A percentile compares a stretch with the other conserved stretches of the same genome.
These are phyloP conservation scores for Amaurobius ferox DNA, from an alignment of 2,888 invertebrate genomes.

Conservation along the genomic window DNA sequence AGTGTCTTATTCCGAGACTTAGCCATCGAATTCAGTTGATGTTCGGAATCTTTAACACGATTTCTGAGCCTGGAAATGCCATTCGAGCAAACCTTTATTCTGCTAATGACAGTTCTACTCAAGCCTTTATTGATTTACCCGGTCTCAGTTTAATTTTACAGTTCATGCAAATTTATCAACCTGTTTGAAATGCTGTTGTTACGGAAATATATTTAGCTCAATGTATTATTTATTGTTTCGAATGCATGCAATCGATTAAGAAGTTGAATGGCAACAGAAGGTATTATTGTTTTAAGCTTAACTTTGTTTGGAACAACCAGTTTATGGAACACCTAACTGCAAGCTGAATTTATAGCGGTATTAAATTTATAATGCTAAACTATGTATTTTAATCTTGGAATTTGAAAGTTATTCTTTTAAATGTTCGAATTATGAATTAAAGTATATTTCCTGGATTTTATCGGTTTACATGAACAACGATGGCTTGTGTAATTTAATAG, in stretches of 20 bases:
- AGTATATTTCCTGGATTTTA: too few species aligned
- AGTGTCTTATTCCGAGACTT: background rate
- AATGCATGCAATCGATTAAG: background rate
- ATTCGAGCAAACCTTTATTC: background rate
- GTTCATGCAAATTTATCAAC: background rate
- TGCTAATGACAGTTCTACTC: slow-evolving; percentile 2
- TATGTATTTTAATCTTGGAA: too few species aligned
- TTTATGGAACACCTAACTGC: background rate
- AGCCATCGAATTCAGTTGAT: background rate
- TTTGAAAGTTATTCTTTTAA: too few species aligned
- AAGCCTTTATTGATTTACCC: background rate
- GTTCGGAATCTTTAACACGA: background rate
- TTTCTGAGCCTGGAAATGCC: background rate
- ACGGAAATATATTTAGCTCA: background rate
- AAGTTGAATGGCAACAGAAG: background rate
- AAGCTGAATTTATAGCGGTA: too few species aligned
- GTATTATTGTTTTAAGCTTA: background rate
- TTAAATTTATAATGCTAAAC: too few species aligned
- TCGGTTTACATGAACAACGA: too few species aligned
- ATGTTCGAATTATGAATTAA: too few species aligned
- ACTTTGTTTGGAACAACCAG: background rate
- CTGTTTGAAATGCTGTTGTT: background rate
- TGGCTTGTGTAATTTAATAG: too few species aligned
- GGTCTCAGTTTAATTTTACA: background rate
- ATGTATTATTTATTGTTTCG: slow-evolving; percentile 1